Evolutionary conservation across 2,888 invertebrate genomes (phyloP).

Genomic region (Mythimna lalbum): DNA sequence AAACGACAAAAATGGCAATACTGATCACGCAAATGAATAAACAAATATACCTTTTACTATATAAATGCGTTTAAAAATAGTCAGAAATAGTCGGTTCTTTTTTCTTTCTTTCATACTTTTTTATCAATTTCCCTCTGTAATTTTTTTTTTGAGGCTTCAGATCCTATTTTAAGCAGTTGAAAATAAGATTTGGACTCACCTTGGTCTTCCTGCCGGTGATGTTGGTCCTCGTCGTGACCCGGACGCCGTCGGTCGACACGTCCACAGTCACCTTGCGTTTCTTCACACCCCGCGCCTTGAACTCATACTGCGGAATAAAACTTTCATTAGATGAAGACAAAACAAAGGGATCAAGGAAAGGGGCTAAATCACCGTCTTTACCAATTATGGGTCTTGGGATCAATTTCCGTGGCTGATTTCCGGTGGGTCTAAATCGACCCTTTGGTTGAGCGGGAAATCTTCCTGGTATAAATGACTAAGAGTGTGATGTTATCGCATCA

Average conservation of each 20-base stretch:
- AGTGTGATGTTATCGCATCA: background rate
- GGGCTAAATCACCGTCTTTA: slow-evolving; percentile 23
- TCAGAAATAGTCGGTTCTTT: too few relatives aligned
- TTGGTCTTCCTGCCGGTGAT: slow-evolving; percentile 83
- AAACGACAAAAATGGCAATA: too few relatives aligned
- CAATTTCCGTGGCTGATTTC: slow-evolving; percentile 28
- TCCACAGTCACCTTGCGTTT: slow-evolving; percentile 99
- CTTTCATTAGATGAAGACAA: slow-evolving; percentile 18
- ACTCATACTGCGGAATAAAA: slow-evolving; percentile 95
- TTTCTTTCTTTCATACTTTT: too few relatives aligned
- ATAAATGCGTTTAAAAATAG: too few relatives aligned
- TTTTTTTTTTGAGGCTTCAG: background rate
- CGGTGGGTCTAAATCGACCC: slow-evolving; percentile 1
- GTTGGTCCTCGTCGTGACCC: slow-evolving; percentile 96
- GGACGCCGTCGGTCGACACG: slow-evolving; percentile 98
- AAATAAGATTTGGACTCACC: slow-evolving; percentile 66
- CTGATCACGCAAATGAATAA: too few relatives aligned
- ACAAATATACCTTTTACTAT: too few relatives aligned
- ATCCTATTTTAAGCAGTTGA: background rate
- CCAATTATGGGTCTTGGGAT: slow-evolving; percentile 19
- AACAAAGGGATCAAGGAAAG: slow-evolving; percentile 2
- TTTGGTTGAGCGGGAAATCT: background rate
- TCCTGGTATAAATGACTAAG: slow-evolving; percentile 7
- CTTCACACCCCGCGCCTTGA: slow-evolving; percentile 99
- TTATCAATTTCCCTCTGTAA: too few relatives aligned